Base-by-base conservation (phyloP, 2,113 vertebrate genomes). In the Pitta sordida region DNA sequence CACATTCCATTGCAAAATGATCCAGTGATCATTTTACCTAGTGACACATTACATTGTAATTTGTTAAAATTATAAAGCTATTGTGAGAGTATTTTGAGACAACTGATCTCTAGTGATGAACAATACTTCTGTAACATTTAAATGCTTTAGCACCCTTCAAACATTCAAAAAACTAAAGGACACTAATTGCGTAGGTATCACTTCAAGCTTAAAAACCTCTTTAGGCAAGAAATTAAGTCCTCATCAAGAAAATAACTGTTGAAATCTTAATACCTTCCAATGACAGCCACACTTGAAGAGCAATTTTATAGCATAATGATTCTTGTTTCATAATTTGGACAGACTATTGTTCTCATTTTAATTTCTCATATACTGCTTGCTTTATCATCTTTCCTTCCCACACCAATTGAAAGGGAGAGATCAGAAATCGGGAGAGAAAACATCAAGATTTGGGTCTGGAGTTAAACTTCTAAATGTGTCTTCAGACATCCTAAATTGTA, bases 301-400 rank as follows among this genome's bases (percentile, higher is more conserved):
- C 92, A 97, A 97, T 97, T 97, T 97, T 94, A 87, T 91, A 92
- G 91, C 95, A 96, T 97, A 97, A 98, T 97, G 91, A 96, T 96
- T 87, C 87, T 63, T 62, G 65, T 94, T 96, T 94, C 96, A 96
- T 97, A 97, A 97, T 97, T 96, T 97, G 93, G 93, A 87, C 91
- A 92, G 93, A 96, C 93, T 97, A 98, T 97, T 98, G 90, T 98
- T 97, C 97, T 97, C 68, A 22, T 86, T 91, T 96, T 91, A 92
- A 97, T 95, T 97, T 96, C 74, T 71, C 64, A 93, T 56, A 15
- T 56, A 93, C 88, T 95, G 65, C 65, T 97, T 91, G 36, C 83
- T 96, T 96, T 96, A 90, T 90, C 63, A 74, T 85, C 85, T 92
- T 81, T 90, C 53, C 91, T 97, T 97, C 88, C 95, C 91, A 97